Conservation (phyloP, 2,113 vertebrate species). For the Calyptomena viridis region DNA sequence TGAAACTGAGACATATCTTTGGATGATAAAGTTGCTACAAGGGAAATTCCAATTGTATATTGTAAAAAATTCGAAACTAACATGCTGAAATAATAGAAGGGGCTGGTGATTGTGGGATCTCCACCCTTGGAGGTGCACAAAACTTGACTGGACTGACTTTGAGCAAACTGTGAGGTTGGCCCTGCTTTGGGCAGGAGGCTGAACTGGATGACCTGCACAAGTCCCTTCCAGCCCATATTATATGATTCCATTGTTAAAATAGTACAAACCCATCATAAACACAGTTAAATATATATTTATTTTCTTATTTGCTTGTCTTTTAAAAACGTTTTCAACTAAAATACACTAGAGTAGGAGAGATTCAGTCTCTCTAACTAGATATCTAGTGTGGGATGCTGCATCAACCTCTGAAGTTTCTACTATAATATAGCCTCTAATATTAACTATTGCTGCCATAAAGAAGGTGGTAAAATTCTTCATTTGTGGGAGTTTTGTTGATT, state of each 20-base stretch:
- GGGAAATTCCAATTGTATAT: background rate
- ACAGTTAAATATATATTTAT: background rate
- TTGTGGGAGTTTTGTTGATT: background rate
- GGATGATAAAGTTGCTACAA: background rate
- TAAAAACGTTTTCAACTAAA: background rate
- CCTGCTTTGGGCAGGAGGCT: background rate
- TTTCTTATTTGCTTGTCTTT: background rate
- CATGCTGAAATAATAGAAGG: background rate
- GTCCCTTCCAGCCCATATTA: background rate
- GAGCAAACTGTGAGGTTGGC: background rate
- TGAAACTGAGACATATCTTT: background rate
- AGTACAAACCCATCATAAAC: background rate
- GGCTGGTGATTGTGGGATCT: background rate
- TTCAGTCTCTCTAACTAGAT: background rate
- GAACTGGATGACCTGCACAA: background rate
- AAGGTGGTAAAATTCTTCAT: background rate
- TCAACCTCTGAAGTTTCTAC: background rate
- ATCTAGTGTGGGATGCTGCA: background rate
- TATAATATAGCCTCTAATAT: background rate
- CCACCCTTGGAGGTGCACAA: background rate
- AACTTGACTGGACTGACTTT: background rate
- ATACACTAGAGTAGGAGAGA: background rate
- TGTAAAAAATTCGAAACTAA: background rate
- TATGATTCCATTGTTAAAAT: background rate
- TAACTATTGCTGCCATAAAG: background rate